Base-by-base conservation (phyloP, 2,113 vertebrate genomes). In the Delphinus delphis region DNA sequence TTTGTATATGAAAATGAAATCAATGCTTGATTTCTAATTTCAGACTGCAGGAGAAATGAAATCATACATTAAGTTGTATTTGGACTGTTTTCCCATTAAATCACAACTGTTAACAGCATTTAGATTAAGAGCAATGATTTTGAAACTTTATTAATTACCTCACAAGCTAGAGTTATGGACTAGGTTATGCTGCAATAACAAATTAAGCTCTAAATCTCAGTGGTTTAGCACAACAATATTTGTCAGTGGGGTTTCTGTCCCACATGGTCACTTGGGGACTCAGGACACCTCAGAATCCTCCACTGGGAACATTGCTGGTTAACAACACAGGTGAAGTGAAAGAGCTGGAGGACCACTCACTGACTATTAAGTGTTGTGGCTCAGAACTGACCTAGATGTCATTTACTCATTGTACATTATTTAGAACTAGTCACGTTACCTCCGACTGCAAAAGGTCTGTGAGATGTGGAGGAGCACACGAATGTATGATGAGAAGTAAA, bases 1-100 rank as follows among this genome's bases (percentile, higher is more conserved):
- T 89, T 89, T 81, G 74, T 58, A 55, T 70, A 60, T 77, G 33
- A 92, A 91, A 88, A 79, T 47, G n/a, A 92, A 81, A 90, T 7
- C 55, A 67, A 14, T 55, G 11, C 50, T 67, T 93, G 55, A 68
- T 31, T 89, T 85, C 21, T 62, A 92, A 67, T 67, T 82, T 85
- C 20, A 83, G 36, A 38, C 3, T 25, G 3, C 41, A 67, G 28
- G 13, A 62, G 28, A 90, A 93, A 94, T 20, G 5, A 83, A 90
- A 60, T 28, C 25, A 68, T 63, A 47, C 38, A 44, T 50, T 67
- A 76, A 93, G 38, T 76, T 92, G 3, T 21, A 25, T 68, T 26
- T 83, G n/a, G 7, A 80, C 58, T 74, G 10, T 80, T 94, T 92
- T 76, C 25, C 15, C 47, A 70, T 79, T 81, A 73, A 74, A 58